Percentiles rank a stretch among this genome's conserved stretches.
Evolutionary conservation across 1,140 invertebrate species (phyloP).

Genomic region (Holotrichia oblita): DNA sequence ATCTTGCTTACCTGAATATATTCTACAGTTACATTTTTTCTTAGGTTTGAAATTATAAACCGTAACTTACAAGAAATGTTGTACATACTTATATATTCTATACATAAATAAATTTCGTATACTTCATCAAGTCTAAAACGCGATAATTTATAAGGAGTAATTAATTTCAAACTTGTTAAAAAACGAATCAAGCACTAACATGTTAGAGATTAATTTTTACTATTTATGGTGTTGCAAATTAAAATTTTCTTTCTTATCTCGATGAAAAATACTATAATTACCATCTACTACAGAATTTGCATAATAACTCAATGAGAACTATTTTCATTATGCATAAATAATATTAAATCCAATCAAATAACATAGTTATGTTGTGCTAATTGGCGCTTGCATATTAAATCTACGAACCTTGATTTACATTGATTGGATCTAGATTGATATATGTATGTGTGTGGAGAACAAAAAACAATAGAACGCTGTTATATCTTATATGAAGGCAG

Average conservation of each 20-base stretch:
- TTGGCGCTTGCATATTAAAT: neutral
- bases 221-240: neutral
- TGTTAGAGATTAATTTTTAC: neutral
- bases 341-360: neutral
- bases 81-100: too few relatives aligned
- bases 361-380: neutral
- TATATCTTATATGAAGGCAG: too few relatives aligned
- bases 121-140: too few relatives aligned
- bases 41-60: too few relatives aligned
- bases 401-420: too few relatives aligned
- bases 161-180: too few relatives aligned
- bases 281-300: neutral
- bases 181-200: too few relatives aligned
- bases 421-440: neutral
- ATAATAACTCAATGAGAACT: neutral
- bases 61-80: too few relatives aligned
- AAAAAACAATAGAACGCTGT: neutral
- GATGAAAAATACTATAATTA: neutral
- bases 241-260: neutral
- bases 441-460: neutral
- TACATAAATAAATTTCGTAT: too few relatives aligned
- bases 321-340: slow-evolving; percentile 18
- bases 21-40: neutral
- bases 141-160: too few relatives aligned
- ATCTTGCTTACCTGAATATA: neutral